Percentiles rank a stretch among this genome's conserved stretches.
Evolutionary conservation across 1,140 invertebrate genomes (phyloP).

Genomic region (Orchestia grillus): DNA sequence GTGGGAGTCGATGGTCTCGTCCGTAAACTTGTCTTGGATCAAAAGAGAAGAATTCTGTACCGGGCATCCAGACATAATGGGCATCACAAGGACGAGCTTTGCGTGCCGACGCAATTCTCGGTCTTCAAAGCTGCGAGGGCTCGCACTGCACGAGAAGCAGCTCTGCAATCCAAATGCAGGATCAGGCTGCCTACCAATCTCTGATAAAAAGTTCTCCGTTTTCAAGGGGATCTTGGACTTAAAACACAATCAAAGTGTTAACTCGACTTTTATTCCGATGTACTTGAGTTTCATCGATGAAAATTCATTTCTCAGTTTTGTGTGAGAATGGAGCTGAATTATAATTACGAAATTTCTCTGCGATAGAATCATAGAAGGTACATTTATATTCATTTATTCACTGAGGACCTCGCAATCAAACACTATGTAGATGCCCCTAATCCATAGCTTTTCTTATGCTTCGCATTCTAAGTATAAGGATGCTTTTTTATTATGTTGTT

Average conservation of each 20-base stretch:
- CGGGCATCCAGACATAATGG: background rate
- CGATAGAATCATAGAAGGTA: background rate
- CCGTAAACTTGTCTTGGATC: slow-evolving; percentile 35
- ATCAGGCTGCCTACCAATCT: background rate
- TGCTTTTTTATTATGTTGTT: no score
- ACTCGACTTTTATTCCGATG: background rate
- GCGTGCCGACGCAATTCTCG: background rate
- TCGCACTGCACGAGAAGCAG: background rate
- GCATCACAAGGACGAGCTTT: background rate
- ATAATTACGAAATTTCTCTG: background rate
- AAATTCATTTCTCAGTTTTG: background rate
- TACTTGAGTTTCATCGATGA: background rate
- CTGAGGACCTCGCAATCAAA: no score
- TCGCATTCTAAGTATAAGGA: no score
- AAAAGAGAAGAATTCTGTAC: slow-evolving; percentile 18
- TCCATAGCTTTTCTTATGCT: no score
- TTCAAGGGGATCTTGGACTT: background rate
- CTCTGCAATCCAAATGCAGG: background rate
- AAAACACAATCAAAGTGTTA: background rate
- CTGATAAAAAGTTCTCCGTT: background rate
- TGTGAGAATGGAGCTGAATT: background rate
- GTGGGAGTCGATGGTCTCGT: slow-evolving; percentile 29
- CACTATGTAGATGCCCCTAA: no score
- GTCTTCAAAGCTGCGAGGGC: background rate
- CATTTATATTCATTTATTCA: background rate